Conservation (phyloP, 2,888 invertebrate species). For the Yponomeuta evonymella region DNA sequence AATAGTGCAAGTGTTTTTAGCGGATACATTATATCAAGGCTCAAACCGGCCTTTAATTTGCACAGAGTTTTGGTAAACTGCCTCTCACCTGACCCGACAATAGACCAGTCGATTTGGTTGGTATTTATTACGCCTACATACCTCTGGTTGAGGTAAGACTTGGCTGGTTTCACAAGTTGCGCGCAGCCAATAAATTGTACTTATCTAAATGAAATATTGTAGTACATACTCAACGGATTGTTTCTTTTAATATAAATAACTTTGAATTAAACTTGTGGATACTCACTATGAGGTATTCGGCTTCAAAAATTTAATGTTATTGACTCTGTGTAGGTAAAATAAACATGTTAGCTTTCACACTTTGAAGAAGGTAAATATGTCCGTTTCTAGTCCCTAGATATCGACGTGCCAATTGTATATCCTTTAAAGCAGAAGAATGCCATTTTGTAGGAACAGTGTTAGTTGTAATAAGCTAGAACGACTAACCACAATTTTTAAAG, state of each 20-base stretch:
- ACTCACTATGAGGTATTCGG: not conserved
- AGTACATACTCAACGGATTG: slow-evolving; percentile 24
- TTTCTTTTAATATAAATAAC: slow-evolving; percentile 22
- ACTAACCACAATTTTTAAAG: too few relatives aligned
- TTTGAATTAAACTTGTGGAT: not conserved
- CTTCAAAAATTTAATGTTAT: not conserved
- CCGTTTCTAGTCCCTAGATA: too few relatives aligned
- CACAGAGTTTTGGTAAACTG: not conserved
- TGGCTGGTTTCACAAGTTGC: not conserved
- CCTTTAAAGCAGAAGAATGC: too few relatives aligned
- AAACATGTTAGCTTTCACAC: too few relatives aligned
- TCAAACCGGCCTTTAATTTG: not conserved
- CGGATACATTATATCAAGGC: not conserved
- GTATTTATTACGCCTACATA: slow-evolving; percentile 5
- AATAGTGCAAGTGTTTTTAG: too few relatives aligned
- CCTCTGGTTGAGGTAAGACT: not conserved
- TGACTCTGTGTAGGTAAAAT: too few relatives aligned
- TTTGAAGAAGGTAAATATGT: too few relatives aligned
- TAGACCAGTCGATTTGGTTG: not conserved
- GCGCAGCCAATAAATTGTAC: slow-evolving; percentile 30
- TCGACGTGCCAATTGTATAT: too few relatives aligned
- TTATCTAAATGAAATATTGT: slow-evolving; percentile 37
- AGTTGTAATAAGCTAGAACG: too few relatives aligned
- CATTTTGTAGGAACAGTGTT: too few relatives aligned
- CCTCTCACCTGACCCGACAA: not conserved